These are phyloP conservation scores for Melanotaenia duboulayi DNA, from an alignment of 2,113 vertebrate genomes.

Conservation along the genomic window DNA sequence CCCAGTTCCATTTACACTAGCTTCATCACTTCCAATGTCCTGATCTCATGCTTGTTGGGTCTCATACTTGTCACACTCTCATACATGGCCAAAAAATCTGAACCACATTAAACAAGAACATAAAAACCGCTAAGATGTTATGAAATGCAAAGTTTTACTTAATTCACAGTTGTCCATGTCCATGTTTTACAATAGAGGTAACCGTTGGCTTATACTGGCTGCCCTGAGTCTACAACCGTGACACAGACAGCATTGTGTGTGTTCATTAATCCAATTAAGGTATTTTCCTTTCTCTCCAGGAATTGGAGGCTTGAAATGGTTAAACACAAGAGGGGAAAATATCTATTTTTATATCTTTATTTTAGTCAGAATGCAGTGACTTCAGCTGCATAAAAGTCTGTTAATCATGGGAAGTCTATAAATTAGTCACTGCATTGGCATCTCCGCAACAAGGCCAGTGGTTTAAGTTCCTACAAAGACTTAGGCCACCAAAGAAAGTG, in stretches of 20 bases:
- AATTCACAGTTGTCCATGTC: constrained; percentile 17
- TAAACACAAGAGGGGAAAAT: not conserved
- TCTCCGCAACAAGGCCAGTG: not conserved
- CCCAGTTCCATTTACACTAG: not conserved
- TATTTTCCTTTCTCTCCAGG: not conserved
- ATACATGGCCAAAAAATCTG: not conserved
- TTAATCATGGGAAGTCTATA: not conserved
- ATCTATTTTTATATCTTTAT: not conserved
- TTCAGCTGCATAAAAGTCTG: not conserved
- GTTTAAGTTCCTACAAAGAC: not conserved
- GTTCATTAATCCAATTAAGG: not conserved
- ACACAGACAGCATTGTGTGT: not conserved
- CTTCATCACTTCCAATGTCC: constrained; percentile 2
- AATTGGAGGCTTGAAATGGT: not conserved
- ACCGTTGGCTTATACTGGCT: not conserved
- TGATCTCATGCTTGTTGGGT: not conserved
- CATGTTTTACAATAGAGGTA: not conserved
- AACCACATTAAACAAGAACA: not conserved
- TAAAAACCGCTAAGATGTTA: not conserved
- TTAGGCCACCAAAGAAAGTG: not conserved
- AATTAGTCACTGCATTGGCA: no score
- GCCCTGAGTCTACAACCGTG: not conserved
- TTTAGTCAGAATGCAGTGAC: not conserved
- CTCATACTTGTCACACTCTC: not conserved
- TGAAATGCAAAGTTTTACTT: not conserved